Base-by-base conservation (phyloP, 1,140 invertebrate genomes). In the Pomacea maculata region DNA sequence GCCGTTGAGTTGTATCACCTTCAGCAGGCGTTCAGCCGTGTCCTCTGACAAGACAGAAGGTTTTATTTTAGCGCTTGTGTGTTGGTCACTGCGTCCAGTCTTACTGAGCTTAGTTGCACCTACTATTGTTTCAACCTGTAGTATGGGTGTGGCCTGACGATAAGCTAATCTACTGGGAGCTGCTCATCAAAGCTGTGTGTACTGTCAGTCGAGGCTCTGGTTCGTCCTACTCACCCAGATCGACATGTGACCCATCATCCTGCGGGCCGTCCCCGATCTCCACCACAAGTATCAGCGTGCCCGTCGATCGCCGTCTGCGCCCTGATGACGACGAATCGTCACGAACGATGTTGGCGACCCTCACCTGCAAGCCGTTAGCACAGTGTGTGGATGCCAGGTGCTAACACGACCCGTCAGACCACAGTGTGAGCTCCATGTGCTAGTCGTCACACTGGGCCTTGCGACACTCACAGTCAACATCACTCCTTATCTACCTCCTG, bases 221-320 rank as follows among this genome's bases (percentile, higher is more conserved):
- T 8, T 14, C 57, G 57, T 61, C 15, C 57, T 17, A 71, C 75
- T 57, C 55, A 74, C 57, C 76, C 10, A 75, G 52, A 74, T 73
- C 74, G 52, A 78, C 80, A 12, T 75, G 7, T 10, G 79, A 17
- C n/a, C 45, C 57, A 12, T 25, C 74, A 21, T 85, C 55, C 17
- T 52, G 8, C 34, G 88, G 87, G 29, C 74, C 72, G 80, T 90
- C 84, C 45, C 83, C 85, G 45, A 90, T 85, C 83, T 90, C 87
- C 12, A 89, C 45, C 6, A n/a, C 57, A 45, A 55, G 84, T 65
- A 2, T 72, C 83, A 19, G 64, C 77, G 57, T 64, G 5, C 29
- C 64, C 2, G 80, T 74, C 19, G 79, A 52, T 63, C 87, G 81
- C 78, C 85, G 88, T 12, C 85, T 70, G 19, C 87, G 79, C 17